These are phyloP conservation scores for Proterorhinus semilunaris DNA, from an alignment of 2,113 vertebrate species.

Conservation along the genomic window DNA sequence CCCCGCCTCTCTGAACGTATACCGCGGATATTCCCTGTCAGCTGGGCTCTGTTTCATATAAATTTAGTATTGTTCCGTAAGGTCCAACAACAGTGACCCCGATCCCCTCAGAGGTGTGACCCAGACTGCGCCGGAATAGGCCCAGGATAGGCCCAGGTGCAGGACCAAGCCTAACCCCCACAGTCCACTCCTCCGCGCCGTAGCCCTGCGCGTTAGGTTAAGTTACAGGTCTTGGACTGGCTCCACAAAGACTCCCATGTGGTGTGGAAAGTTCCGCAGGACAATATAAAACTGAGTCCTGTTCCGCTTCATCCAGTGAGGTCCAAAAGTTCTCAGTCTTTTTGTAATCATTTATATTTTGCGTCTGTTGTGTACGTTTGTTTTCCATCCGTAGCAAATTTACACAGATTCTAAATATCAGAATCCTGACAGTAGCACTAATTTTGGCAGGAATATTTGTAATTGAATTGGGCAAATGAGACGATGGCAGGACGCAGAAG, in stretches of 20 bases:
- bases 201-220: conserved; percentile 26
- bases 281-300: background rate
- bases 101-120: conserved; percentile 18
- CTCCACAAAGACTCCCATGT: background rate
- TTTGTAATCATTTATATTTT: too few relatives aligned
- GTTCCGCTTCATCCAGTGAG: background rate
- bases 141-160: conserved; percentile 21
- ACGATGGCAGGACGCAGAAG: too few relatives aligned
- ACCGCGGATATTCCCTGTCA: background rate
- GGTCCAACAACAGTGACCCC: conserved; percentile 7
- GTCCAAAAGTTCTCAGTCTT: too few relatives aligned
- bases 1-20: background rate
- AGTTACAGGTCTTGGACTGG: conserved; percentile 47
- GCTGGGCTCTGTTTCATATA: background rate
- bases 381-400: too few relatives aligned
- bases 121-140: conserved; percentile 17
- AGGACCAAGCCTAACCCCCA: conserved; percentile 13
- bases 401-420: too few relatives aligned
- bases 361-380: too few relatives aligned
- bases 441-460: too few relatives aligned
- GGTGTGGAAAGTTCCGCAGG: background rate
- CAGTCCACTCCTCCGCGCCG: conserved; percentile 21
- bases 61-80: conserved; percentile 13
- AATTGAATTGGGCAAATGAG: too few relatives aligned
- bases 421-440: too few relatives aligned